phyloP scores from a whole-genome alignment of 2,113 vertebrate genomes.

The Aphyosemion australe region DNA sequence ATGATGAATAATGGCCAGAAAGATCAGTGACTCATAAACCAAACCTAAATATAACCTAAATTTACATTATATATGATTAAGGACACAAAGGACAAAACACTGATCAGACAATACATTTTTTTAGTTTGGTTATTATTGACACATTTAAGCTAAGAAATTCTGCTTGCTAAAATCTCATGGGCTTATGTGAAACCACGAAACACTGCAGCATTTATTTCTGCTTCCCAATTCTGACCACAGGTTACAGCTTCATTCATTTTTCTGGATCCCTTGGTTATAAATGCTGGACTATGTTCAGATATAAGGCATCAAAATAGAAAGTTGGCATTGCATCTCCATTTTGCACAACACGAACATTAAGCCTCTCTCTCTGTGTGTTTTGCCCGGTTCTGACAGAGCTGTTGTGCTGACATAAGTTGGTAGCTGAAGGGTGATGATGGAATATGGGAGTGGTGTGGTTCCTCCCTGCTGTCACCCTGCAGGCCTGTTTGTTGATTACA shows the following conservation, averaged over 20 bases:
- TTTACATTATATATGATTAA: no score
- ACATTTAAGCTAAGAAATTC: not conserved
- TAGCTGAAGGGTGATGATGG: constrained; percentile 24
- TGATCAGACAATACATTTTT: no score
- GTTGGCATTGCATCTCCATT: not conserved
- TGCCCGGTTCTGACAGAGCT: constrained; percentile 19
- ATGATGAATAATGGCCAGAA: no score
- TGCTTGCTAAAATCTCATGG: not conserved
- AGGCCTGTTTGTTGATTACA: constrained; percentile 49
- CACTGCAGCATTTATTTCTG: constrained; percentile 4
- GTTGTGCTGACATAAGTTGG: constrained; percentile 30
- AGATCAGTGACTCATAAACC: no score
- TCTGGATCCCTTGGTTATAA: not conserved
- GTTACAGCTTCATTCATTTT: not conserved
- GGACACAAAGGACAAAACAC: no score
- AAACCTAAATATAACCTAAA: no score
- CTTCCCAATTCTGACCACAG: not conserved
- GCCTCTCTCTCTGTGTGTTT: constrained; percentile 1
- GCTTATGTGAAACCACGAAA: constrained; percentile 10
- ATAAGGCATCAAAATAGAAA: not conserved
- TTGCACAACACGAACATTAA: constrained; percentile 4
- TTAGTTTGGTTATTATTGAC: no score
- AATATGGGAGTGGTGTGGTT: constrained; percentile 39
- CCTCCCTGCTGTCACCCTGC: constrained; percentile 31
- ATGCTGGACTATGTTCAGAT: not conserved